phyloP scores from a whole-genome alignment of 23 tunicate genomes.

The Trididemnum nubilum region DNA sequence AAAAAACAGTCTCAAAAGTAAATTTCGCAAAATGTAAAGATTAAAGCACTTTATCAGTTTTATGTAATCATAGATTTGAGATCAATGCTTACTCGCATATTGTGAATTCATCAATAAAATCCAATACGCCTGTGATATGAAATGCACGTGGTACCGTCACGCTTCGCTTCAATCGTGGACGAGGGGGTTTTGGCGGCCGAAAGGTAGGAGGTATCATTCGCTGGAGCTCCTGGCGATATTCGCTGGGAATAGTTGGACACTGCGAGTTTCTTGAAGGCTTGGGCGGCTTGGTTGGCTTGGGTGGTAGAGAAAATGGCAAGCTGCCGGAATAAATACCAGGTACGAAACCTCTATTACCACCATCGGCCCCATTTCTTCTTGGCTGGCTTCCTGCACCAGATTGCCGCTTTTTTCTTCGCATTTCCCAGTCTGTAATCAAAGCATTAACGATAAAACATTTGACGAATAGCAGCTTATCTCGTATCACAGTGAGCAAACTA shows the following conservation, averaged over 20 bases:
- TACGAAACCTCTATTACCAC: neutral
- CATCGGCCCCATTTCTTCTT: neutral
- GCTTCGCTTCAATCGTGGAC: neutral
- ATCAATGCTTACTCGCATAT: constrained; percentile 36
- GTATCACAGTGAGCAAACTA: too few relatives aligned
- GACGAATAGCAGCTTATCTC: too few relatives aligned
- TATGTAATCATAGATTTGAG: too few relatives aligned
- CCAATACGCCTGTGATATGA: constrained; percentile 27
- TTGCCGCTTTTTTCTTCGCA: neutral
- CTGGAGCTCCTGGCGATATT: neutral
- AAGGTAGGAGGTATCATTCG: neutral
- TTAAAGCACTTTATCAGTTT: too few relatives aligned
- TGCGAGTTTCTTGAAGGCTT: neutral
- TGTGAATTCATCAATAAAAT: constrained; percentile 35
- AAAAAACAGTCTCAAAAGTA: too few relatives aligned
- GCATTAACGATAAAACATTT: too few relatives aligned
- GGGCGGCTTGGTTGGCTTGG: neutral
- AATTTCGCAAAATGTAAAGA: too few relatives aligned
- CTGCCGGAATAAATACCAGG: too few relatives aligned
- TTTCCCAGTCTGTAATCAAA: too few relatives aligned
- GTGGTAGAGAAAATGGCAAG: constrained; percentile 11
- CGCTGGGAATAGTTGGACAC: constrained; percentile 9
- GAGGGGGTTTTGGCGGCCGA: constrained; percentile 16
- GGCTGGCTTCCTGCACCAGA: neutral
- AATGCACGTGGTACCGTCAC: neutral